Evolutionary conservation across 2,113 vertebrate genomes (phyloP), one percentile per base, ranked within the genome.

Genomic region (Redunca redunca): DNA sequence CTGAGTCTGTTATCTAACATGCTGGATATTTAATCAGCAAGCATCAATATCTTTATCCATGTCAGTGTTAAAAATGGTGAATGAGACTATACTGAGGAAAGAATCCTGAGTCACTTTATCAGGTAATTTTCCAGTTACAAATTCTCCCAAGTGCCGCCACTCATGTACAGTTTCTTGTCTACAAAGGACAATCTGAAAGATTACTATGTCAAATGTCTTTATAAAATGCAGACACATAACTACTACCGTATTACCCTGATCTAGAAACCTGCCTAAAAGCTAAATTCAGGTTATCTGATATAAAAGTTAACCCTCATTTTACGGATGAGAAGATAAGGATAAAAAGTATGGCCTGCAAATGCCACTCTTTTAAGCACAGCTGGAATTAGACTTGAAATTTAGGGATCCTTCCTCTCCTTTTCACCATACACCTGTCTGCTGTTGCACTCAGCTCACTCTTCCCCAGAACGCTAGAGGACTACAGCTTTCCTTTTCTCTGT

Each of bases 1-100:
- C 19, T 50, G 80, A 91, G 43, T 96, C 88, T 94, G 48, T 88
- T 85, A 93, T 64, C 91, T 48, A 94, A 88, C 16, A 88, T 62
- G 88, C 48, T 77, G 57, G 50, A 19, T 80, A 91, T 36, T 26
- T 93, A 84, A 77, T 93, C 50, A 67, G 55, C 36, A 92, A 82
- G 48, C 80, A 58, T 64, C 40, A 40, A 46, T 77, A 78, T 57
- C 62, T 48, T 87, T 78, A 89, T n/a, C 40, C 46, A 88, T 4
- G 36, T 71, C 94, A 94, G 3, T 78, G 48, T n/a, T 77, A 53
- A 77, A 94, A 81, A 77, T 33, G 40, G 67, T 60, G 14, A 77
- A 60, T 81, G 74, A 88, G 25, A 64, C 19, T 33, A 16, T n/a
- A 93, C 48, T 67, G 23, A 84, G 55, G 8, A 83, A 6, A 74